Evolutionary conservation across 2,113 vertebrate genomes (phyloP), one percentile per base, ranked within the genome.

Genomic region (Caranx ignobilis): DNA sequence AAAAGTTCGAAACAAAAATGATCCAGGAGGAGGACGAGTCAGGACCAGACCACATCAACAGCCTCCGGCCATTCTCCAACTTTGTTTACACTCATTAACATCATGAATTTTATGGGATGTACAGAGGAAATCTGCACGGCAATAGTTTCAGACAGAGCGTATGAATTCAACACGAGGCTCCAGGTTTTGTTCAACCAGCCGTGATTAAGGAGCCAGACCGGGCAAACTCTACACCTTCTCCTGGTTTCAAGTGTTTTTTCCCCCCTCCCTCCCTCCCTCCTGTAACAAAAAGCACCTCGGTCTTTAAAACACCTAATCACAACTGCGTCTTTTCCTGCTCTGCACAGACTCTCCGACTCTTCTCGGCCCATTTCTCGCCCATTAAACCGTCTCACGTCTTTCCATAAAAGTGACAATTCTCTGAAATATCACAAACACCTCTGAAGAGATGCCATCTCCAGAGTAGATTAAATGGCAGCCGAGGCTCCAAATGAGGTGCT

Each of bases 401-500:
- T 71, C 73, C 56, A 82, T 75, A 7, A 87, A 88, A 89, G 74
- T 60, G 75, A 81, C 81, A 80, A 81, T 83, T 41, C 47, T 73
- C 71, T 90, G 69, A 90, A 90, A 85, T 1, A 79, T 88, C 71
- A 75, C 82, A 63, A 84, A 65, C 84, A 86, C 76, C 77, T 87
- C 31, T 87, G 68, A 82, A 67, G 59, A 77, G 78, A 76, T 50
- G 73, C 79, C 83, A 73, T 90, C 81, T 89, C 87, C 83, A 26
- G 71, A 77, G 74, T 65, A 57, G 76, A 88, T 91, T 63, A 85
- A 91, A 91, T 65, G 60, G 78, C 84, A 79, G 84, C 75, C 74
- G 0, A 21, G 75, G 76, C 81, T 72, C 81, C 86, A 87, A 89
- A 93, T 75, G 84, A 89, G 89, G 85, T 86, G 82, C 90, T 91